phyloP scores from a whole-genome alignment of 2,797 vertebrate genomes.

The Brachymystax lenok region DNA sequence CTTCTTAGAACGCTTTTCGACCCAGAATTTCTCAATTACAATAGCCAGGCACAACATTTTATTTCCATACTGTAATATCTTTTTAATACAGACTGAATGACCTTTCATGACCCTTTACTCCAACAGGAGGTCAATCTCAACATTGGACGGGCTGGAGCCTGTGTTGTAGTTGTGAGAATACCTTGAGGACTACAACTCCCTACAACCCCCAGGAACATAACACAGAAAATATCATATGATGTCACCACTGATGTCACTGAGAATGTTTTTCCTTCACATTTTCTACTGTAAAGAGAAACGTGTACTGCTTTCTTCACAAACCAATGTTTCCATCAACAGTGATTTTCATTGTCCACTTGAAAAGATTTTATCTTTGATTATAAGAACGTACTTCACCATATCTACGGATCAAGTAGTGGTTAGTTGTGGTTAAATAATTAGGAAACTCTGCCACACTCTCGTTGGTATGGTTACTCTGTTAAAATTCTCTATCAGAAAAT shows the following conservation, averaged over 20 bases:
- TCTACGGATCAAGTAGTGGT: constrained; percentile 66
- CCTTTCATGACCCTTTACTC: constrained; percentile 54
- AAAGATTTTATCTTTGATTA: constrained; percentile 49
- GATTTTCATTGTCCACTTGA: constrained; percentile 57
- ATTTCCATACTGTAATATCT: constrained; percentile 18
- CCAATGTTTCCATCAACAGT: constrained; percentile 67
- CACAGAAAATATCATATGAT: constrained; percentile 59
- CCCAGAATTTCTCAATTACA: constrained; percentile 25
- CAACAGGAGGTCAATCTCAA: constrained; percentile 92
- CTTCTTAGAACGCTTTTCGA: too few relatives aligned
- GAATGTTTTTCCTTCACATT: constrained; percentile 51
- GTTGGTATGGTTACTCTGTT: constrained; percentile 48
- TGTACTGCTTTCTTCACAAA: constrained; percentile 52
- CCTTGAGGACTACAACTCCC: constrained; percentile 74
- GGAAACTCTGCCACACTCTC: constrained; percentile 48
- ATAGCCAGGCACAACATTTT: constrained; percentile 36
- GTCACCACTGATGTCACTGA: constrained; percentile 48
- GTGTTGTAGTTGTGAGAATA: constrained; percentile 91
- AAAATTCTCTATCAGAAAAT: constrained; percentile 23
- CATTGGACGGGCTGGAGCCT: constrained; percentile 92
- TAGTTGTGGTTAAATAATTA: constrained; percentile 53
- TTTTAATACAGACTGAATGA: constrained; percentile 41
- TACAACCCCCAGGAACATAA: constrained; percentile 48
- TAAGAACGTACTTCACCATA: constrained; percentile 58
- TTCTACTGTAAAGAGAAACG: constrained; percentile 56